Evolutionary conservation across 1,140 invertebrate species (phyloP).

Genomic region (Drosophila eugracilis): DNA sequence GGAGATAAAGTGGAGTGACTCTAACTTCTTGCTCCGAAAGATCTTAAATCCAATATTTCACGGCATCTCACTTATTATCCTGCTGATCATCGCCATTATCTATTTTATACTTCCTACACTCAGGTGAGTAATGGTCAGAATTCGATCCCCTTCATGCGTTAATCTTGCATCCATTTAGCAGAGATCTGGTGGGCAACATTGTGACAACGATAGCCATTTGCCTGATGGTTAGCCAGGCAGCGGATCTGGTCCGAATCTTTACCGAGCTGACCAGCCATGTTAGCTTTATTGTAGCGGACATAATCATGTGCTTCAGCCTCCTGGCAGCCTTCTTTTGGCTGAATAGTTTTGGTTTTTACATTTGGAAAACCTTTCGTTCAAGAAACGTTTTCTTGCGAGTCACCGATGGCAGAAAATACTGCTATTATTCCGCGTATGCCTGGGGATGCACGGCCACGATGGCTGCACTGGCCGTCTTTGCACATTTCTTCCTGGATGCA

Average conservation of each 20-base stretch:
- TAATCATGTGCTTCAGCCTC: constrained; percentile 89
- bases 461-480: constrained; percentile 90
- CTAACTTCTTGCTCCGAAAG: constrained; percentile 90
- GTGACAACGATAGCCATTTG: constrained; percentile 92
- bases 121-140: constrained; percentile 59
- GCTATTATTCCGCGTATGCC: constrained; percentile 92
- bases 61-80: constrained; percentile 89
- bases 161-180: constrained; percentile 53
- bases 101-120: constrained; percentile 94
- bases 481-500: constrained; percentile 92
- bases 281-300: constrained; percentile 91
- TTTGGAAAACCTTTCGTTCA: constrained; percentile 94
- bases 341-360: constrained; percentile 92
- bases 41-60: constrained; percentile 91
- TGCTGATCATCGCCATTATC: constrained; percentile 91
- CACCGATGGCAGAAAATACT: constrained; percentile 93
- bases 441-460: constrained; percentile 90
- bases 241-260: constrained; percentile 91
- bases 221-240: constrained; percentile 90
- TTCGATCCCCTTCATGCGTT: constrained; percentile 14
- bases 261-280: constrained; percentile 92
- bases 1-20: constrained; percentile 88
- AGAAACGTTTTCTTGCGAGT: constrained; percentile 92
- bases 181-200: constrained; percentile 93
- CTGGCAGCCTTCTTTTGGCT: constrained; percentile 93